These are phyloP conservation scores for Nothobranchius furzeri DNA, from an alignment of 2,113 vertebrate genomes.

Conservation along the genomic window DNA sequence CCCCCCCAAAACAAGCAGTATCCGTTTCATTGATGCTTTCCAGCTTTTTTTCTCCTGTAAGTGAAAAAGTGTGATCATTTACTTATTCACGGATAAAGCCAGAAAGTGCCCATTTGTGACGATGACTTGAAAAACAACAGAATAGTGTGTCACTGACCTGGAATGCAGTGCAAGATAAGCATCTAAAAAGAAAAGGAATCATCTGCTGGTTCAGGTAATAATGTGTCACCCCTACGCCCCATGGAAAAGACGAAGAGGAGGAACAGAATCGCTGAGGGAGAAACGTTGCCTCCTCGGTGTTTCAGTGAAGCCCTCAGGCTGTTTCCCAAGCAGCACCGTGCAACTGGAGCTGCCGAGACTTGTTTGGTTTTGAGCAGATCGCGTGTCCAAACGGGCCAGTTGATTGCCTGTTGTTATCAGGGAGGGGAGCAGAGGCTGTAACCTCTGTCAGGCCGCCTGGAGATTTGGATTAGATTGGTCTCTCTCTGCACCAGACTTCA, in stretches of 20 bases:
- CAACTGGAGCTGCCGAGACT: slow-evolving; percentile 54
- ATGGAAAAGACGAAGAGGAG: slow-evolving; percentile 2
- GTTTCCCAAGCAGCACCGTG: slow-evolving; percentile 54
- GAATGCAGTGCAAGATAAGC: slow-evolving; percentile 40
- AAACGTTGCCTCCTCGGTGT: slow-evolving; percentile 18
- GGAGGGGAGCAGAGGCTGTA: slow-evolving; percentile 58
- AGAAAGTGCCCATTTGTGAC: neutral
- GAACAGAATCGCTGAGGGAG: slow-evolving; percentile 14
- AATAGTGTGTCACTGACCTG: slow-evolving; percentile 19
- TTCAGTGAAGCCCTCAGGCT: slow-evolving; percentile 40
- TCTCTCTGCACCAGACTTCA: slow-evolving; percentile 41
- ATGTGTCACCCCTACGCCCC: slow-evolving; percentile 20
- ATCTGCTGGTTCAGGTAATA: slow-evolving; percentile 11
- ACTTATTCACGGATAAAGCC: slow-evolving; percentile 5
- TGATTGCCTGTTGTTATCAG: slow-evolving; percentile 75
- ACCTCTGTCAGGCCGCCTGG: slow-evolving; percentile 62
- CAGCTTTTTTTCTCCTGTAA: slow-evolving; percentile 5
- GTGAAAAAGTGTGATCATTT: slow-evolving; percentile 6
- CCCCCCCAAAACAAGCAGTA: slow-evolving; percentile 15
- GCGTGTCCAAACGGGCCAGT: slow-evolving; percentile 70
- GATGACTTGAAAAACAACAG: slow-evolving; percentile 18
- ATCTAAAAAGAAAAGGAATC: slow-evolving; percentile 21
- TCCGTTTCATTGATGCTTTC: slow-evolving; percentile 15
- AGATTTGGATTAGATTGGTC: slow-evolving; percentile 55
- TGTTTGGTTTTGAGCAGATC: slow-evolving; percentile 52